Percentiles rank a stretch among this genome's conserved stretches.
Evolutionary conservation across 2,888 invertebrate species (phyloP).

Genomic region (Drosophila conformis): DNA sequence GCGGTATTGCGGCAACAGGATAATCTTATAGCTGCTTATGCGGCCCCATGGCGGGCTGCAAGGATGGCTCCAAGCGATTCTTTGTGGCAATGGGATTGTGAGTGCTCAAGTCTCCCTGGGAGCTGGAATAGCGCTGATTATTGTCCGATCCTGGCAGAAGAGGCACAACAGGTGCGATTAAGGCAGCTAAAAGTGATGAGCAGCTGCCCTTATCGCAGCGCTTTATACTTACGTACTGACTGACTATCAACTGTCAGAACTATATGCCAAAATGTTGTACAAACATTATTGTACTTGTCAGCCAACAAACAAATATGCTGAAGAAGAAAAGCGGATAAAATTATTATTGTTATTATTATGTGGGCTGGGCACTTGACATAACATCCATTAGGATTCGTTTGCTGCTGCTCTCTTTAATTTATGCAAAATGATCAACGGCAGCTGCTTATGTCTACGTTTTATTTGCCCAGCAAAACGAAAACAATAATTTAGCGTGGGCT

Average conservation of each 20-base stretch:
- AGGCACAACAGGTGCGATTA: conserved; percentile 95
- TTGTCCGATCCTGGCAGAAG: conserved; percentile 99
- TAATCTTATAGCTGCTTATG: conserved; percentile 96
- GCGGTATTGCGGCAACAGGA: conserved; percentile 92
- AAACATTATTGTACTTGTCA: not conserved
- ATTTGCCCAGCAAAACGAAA: conserved; percentile 76
- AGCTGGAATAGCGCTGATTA: conserved; percentile 95
- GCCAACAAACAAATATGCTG: conserved; percentile 4
- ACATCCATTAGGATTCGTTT: conserved; percentile 64
- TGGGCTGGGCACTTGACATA: conserved; percentile 33
- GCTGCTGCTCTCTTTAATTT: conserved; percentile 53
- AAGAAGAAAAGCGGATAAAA: conserved; percentile 1
- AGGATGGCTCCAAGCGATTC: conserved; percentile 98
- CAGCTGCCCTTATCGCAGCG: conserved; percentile 90
- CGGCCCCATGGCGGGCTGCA: conserved; percentile 91
- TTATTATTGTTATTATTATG: conserved; percentile 4
- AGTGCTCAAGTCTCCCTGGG: conserved; percentile 99
- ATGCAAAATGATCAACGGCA: conserved; percentile 77
- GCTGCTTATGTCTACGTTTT: conserved; percentile 72
- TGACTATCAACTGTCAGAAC: not conserved
- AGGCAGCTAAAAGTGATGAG: conserved; percentile 90
- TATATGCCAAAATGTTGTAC: not conserved
- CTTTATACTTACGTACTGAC: conserved; percentile 80
- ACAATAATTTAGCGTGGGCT: conserved; percentile 68
- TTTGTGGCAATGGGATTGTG: conserved; percentile 95